Base-by-base conservation (phyloP, 1,140 invertebrate genomes). In the Drosophila nigrodunni region DNA sequence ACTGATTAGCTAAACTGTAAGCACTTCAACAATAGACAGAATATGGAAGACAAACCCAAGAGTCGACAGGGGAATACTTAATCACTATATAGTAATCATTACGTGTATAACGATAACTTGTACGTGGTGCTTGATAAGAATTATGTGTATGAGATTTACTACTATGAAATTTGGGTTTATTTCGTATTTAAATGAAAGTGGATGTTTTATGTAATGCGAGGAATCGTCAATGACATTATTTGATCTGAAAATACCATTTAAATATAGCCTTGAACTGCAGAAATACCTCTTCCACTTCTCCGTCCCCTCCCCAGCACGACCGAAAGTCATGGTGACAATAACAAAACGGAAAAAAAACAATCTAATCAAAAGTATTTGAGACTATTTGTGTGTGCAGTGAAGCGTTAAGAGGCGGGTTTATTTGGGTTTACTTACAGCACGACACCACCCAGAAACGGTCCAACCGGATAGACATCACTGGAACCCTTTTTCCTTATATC, bases 391-490 rank as follows among this genome's bases (percentile, higher is more conserved):
- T 72, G 55, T 18, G 49, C 62, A 80, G 58, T 69, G 52, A 10
- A 75, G 80, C 76, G 49, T 78, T 18, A 47, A 60, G 25, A 43
- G 15, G 8, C 46, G 25, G 25, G 43, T 18, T 34, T 58, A 49
- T 46, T 60, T 52, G 50, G 50, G 39, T 43, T 35, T 52, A 89
- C 86, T 89, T 77, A 97, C 96, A 97, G 94, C 75, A 95, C 94
- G 82, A 95, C 81, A 92, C 96, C 96, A 46, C 96, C 96, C 44
- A 96, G 77, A 92, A 97, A 96, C 1, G 95, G 95, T 85, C 94
- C 95, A 34, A 95, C 92, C 55, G 94, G 94, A 62, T 95, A 93
- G 69, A 94, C 94, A 74, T 94, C 92, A 9, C 96, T 95, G 80
- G 92, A 94, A 30, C 94, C 94, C 82, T 95, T 95, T 75, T 95